A percentile compares a stretch with the other conserved stretches of the same genome.
These are phyloP conservation scores for Drosophila bocki DNA, from an alignment of 1,140 invertebrate species.

Conservation along the genomic window DNA sequence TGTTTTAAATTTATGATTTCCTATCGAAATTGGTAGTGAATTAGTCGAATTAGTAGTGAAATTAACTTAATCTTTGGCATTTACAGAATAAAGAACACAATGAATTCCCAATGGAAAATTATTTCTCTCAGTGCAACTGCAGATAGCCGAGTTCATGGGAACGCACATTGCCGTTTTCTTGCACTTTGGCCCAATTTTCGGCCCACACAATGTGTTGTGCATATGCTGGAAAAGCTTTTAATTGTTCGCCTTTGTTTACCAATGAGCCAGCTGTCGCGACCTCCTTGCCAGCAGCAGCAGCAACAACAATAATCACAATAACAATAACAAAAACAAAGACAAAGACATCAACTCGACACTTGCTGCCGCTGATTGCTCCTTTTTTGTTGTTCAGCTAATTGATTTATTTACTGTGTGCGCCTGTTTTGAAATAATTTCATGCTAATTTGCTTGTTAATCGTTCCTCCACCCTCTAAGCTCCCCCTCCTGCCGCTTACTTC, in stretches of 20 bases:
- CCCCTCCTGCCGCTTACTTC: not conserved
- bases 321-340: constrained; percentile 9
- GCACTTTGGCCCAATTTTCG: constrained; percentile 55
- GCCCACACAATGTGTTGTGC: constrained; percentile 66
- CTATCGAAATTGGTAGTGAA: too few relatives aligned
- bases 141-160: constrained; percentile 48
- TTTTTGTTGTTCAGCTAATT: constrained; percentile 73
- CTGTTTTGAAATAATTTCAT: constrained; percentile 80
- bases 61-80: not conserved
- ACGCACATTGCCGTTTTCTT: constrained; percentile 13
- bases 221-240: constrained; percentile 73
- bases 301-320: constrained; percentile 6
- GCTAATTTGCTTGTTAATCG: constrained; percentile 82
- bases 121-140: constrained; percentile 17
- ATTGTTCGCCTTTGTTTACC: constrained; percentile 71
- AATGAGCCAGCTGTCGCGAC: constrained; percentile 74
- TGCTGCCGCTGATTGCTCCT: constrained; percentile 50
- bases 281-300: constrained; percentile 21
- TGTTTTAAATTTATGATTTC: too few relatives aligned
- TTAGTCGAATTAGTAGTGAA: too few relatives aligned
- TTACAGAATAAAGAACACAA: not conserved
- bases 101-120: not conserved
- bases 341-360: constrained; percentile 23
- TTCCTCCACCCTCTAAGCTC: constrained; percentile 3
- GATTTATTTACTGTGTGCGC: constrained; percentile 78